Evolutionary conservation across 1,140 invertebrate genomes (phyloP).

Genomic region (Brachionus rotundiformis): DNA sequence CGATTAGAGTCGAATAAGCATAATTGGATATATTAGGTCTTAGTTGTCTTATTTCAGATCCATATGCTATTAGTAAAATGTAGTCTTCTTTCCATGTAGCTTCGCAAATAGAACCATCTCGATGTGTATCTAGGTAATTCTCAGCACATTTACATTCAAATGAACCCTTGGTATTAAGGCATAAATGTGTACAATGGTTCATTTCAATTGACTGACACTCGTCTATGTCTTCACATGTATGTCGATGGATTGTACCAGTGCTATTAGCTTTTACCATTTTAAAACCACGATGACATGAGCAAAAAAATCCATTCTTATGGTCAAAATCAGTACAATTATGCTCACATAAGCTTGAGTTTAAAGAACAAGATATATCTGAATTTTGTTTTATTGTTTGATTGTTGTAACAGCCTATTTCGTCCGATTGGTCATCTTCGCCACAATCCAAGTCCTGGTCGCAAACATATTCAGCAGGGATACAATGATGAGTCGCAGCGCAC

Average conservation of each 20-base stretch:
- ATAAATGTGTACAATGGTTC: conserved; percentile 40
- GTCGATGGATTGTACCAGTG: background rate
- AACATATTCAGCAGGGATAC: conserved; percentile 37
- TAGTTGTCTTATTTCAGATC: background rate
- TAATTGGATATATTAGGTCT: background rate
- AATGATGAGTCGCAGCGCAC: conserved; percentile 1
- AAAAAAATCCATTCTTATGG: conserved; percentile 18
- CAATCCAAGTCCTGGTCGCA: conserved; percentile 43
- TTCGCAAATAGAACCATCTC: conserved; percentile 19
- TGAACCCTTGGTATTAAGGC: conserved; percentile 33
- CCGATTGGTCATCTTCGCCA: conserved; percentile 21
- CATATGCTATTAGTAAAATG: conserved; percentile 12
- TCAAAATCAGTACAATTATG: background rate
- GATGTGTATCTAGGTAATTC: conserved; percentile 5
- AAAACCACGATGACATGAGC: conserved; percentile 36
- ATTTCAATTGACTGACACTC: conserved; percentile 31
- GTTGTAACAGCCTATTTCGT: conserved; percentile 35
- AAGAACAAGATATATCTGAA: background rate
- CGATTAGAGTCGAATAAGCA: conserved; percentile 1
- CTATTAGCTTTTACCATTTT: conserved; percentile 11
- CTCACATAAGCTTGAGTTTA: background rate
- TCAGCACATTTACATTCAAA: conserved; percentile 52
- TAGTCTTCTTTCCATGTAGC: conserved; percentile 36
- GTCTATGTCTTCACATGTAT: conserved; percentile 37
- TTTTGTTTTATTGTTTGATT: background rate